Percentiles rank a stretch among this genome's conserved stretches.
Evolutionary conservation across 2,797 vertebrate genomes (phyloP).

Genomic region (Liparis tanakae): DNA sequence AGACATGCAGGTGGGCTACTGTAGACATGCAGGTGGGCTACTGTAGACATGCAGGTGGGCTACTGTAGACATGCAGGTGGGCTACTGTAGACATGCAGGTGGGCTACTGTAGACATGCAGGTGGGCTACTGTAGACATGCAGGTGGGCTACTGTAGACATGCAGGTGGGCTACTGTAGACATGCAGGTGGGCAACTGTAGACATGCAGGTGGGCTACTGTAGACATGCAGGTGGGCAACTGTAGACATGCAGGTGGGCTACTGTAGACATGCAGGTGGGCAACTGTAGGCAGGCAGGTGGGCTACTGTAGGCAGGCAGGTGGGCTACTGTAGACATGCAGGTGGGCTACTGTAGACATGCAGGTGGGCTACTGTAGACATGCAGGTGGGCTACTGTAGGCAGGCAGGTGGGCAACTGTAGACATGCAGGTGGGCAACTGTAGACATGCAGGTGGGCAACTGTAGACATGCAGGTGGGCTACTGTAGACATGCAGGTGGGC

Average conservation of each 20-base stretch:
- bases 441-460: constrained; percentile 89
- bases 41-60: constrained; percentile 89
- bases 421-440: constrained; percentile 87
- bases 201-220: constrained; percentile 87
- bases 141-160: constrained; percentile 88
- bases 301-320: constrained; percentile 88
- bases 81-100: constrained; percentile 88
- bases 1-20: constrained; percentile 89
- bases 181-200: constrained; percentile 88
- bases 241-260: constrained; percentile 91
- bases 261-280: constrained; percentile 85
- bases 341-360: constrained; percentile 88
- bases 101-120: constrained; percentile 86
- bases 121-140: constrained; percentile 83
- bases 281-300: constrained; percentile 88
- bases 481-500: constrained; percentile 89
- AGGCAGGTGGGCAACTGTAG: constrained; percentile 88
- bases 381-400: constrained; percentile 83
- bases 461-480: constrained; percentile 89
- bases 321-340: constrained; percentile 86
- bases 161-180: constrained; percentile 88
- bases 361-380: constrained; percentile 94
- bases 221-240: constrained; percentile 93
- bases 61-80: constrained; percentile 88
- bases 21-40: constrained; percentile 85